Conservation (phyloP, 2,888 invertebrate genomes). For the Brenthis hecate region DNA sequence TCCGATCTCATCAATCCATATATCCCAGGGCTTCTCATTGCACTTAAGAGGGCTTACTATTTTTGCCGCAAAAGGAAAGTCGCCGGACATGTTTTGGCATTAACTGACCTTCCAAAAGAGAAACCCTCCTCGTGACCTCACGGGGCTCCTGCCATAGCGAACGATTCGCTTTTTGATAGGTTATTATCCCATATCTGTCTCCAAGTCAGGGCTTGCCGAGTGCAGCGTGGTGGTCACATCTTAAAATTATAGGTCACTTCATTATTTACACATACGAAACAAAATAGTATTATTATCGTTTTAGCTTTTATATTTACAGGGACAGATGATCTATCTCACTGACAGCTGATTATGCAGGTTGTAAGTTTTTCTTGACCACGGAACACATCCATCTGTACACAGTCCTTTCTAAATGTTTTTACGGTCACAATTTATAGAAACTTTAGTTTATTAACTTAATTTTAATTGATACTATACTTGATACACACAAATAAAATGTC, state of each 20-base stretch:
- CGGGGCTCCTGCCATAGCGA: slow-evolving; percentile 72
- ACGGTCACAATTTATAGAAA: slow-evolving; percentile 57
- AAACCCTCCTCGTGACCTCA: slow-evolving; percentile 59
- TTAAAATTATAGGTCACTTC: slow-evolving; percentile 65
- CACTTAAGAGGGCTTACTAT: slow-evolving; percentile 76
- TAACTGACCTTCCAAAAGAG: slow-evolving; percentile 54
- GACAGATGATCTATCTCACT: slow-evolving; percentile 82
- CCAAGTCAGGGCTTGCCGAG: slow-evolving; percentile 56
- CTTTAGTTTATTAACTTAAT: slow-evolving; percentile 58
- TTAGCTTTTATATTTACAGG: slow-evolving; percentile 81
- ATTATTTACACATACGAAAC: slow-evolving; percentile 62
- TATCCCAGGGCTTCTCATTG: slow-evolving; percentile 79
- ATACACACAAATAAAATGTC: slow-evolving; percentile 72
- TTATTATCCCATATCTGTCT: slow-evolving; percentile 80
- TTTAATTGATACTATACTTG: slow-evolving; percentile 71
- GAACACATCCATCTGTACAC: slow-evolving; percentile 74
- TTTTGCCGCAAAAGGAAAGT: slow-evolving; percentile 67
- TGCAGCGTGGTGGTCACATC: slow-evolving; percentile 66
- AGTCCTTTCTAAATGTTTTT: slow-evolving; percentile 61
- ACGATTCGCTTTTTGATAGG: slow-evolving; percentile 73
- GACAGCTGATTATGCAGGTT: slow-evolving; percentile 84
- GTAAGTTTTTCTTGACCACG: slow-evolving; percentile 79
- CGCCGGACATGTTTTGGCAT: slow-evolving; percentile 73
- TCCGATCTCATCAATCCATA: slow-evolving; percentile 78
- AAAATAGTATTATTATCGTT: slow-evolving; percentile 76